Evolutionary conservation across 2,888 invertebrate genomes (phyloP), one percentile per base, ranked within the genome.

Genomic region (Omphaloscelis lunosa): DNA sequence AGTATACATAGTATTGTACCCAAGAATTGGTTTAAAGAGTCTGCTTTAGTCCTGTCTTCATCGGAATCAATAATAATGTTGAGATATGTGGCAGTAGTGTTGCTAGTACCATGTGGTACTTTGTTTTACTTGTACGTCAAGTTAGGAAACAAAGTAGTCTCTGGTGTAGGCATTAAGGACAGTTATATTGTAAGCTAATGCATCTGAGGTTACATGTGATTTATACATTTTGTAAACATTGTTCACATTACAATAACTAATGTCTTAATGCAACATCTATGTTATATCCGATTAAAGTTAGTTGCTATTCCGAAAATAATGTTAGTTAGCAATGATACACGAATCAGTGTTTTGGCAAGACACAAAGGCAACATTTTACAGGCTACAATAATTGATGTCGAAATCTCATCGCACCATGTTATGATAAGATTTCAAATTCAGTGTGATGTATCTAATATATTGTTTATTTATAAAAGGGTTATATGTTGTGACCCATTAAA

Each of bases 391-490:
- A 74, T 73, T 77, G 74, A 72, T 68, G 77, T 79, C 77, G 80
- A 74, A 72, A 83, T 61, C 63, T 75, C 72, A 78, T 82, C 73
- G 82, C 88, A 88, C 86, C 86, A 78, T 72, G 77, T 79, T 84
- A 86, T 75, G 80, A 61, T 85, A 86, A 86, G 78, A 86, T 79
- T 83, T 71, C 76, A 87, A 88, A 86, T 80, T 90, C 77, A 85
- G 90, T 90, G 91, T 91, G 88, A 85, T 87, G 70, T 89, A 86
- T 88, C 84, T 89, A 87, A 81, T 87, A 86, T 87, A 84, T 84
- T 86, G 87, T 90, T 89, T 87, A 89, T 89, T 89, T 86, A 86
- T 86, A 89, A 75, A 76, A 82, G 84, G 89, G 88, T 88, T 84
- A 75, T 76, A 56, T 29, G 65, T 77, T 82, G 65, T 73, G 77